Conservation (phyloP, 2,888 invertebrate genomes). For the Cotesia congregata region DNA sequence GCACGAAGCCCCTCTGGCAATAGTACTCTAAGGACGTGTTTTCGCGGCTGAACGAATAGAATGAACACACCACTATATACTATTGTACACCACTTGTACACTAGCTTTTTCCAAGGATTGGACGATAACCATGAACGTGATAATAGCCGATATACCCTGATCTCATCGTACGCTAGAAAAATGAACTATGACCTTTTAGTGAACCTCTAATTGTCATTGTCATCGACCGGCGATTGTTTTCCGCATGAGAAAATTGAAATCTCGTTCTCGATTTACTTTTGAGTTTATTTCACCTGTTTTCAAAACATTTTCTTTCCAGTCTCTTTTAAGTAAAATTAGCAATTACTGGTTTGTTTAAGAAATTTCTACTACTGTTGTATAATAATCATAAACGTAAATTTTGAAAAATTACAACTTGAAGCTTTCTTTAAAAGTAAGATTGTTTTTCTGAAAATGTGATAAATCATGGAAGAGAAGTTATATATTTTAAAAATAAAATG, state of each 20-base stretch:
- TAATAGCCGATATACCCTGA: conserved; percentile 15
- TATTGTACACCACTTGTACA: neutral
- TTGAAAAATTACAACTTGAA: no score
- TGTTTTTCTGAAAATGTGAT: no score
- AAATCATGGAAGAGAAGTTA: no score
- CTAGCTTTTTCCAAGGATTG: neutral
- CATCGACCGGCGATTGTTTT: conserved; percentile 7
- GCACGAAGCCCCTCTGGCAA: neutral
- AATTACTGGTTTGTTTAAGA: neutral
- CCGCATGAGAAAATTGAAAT: conserved; percentile 11
- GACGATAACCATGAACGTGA: conserved; percentile 24
- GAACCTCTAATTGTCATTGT: conserved; percentile 23
- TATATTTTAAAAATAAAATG: no score
- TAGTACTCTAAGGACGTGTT: neutral
- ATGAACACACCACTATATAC: neutral
- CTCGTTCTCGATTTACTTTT: neutral
- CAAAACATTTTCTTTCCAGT: conserved; percentile 8
- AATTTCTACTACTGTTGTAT: no score
- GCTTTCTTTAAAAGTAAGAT: no score
- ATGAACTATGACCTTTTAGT: conserved; percentile 10
- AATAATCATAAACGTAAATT: no score
- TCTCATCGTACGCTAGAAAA: conserved; percentile 10
- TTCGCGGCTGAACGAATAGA: conserved; percentile 20
- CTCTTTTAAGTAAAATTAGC: neutral
- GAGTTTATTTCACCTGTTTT: neutral